phyloP scores from a whole-genome alignment of 2,888 invertebrate genomes.

The Idaea biselata region DNA sequence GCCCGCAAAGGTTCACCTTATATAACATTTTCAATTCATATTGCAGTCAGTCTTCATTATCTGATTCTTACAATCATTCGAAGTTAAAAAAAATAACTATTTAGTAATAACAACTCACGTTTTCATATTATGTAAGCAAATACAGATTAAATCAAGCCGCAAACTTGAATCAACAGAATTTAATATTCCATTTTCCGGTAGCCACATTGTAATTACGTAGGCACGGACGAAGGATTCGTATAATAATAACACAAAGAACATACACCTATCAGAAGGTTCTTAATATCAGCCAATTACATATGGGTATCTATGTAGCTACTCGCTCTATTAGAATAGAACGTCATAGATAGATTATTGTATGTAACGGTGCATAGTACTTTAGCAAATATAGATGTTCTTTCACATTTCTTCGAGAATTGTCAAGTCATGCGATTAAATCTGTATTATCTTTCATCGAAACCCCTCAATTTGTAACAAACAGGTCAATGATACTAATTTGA shows the following conservation, averaged over 20 bases:
- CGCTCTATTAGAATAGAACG: constrained; percentile 30
- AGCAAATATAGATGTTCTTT: constrained; percentile 32
- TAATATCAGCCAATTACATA: constrained; percentile 13
- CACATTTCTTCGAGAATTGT: constrained; percentile 35
- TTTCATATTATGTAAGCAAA: constrained; percentile 15
- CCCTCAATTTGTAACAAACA: constrained; percentile 49
- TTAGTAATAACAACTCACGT: constrained; percentile 12
- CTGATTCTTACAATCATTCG: neutral
- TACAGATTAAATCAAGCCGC: constrained; percentile 26
- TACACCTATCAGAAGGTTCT: constrained; percentile 13
- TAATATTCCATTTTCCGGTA: constrained; percentile 30
- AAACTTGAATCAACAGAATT: constrained; percentile 31
- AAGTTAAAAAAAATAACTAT: neutral
- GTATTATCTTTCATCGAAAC: constrained; percentile 33
- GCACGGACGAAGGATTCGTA: constrained; percentile 29
- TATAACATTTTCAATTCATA: constrained; percentile 35
- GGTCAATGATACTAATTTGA: constrained; percentile 45
- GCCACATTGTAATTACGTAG: constrained; percentile 23
- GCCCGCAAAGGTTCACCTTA: constrained; percentile 43
- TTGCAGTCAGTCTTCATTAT: neutral
- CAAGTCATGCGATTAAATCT: constrained; percentile 48
- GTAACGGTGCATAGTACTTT: constrained; percentile 37
- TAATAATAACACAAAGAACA: constrained; percentile 14
- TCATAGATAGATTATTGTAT: constrained; percentile 34
- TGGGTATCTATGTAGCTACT: constrained; percentile 17